Base-by-base conservation (phyloP, 2,888 invertebrate genomes). In the Leucophenga maculata region DNA sequence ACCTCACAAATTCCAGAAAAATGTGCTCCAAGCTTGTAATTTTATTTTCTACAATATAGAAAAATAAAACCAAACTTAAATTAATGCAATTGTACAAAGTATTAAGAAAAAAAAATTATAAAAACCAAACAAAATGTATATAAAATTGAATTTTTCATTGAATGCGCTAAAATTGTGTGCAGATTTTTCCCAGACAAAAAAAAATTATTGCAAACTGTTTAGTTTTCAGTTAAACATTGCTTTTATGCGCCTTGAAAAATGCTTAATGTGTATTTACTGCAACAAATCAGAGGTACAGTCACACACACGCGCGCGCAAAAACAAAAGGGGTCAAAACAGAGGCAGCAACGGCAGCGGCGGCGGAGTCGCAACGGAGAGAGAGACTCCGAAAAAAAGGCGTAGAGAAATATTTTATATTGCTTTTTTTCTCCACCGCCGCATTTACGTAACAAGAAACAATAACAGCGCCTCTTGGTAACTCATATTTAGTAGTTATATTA, bases 221-320 rank as follows among this genome's bases (percentile, higher is more conserved):
- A 55, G 55, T 20, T 26, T 16, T 55, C 6, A 39, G 11, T 54
- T 11, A 22, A 22, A 65, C 31, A 18, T 18, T 26, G 16, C 8
- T 67, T 57, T 67, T 54, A 14, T 68, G 52, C 20, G 50, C 44
- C 44, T 44, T 39, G 31, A 73, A 32, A 68, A 69, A 44, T 69
- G 59, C 60, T 32, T 39, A 39, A 22, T 57, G n/a, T 32, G 20
- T 44, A 55, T 65, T 39, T 65, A 26, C 64, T 48, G 69, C 31
- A 55, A 65, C 66, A 39, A 39, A 39, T 39, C 68, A 69, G 72
- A 84, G 78, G 85, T 86, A 86, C 85, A 86, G 85, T 86, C 84
- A 74, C 76, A 80, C 84, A 78, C 74, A 78, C 76, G 77, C 75
- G n/a, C 79, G 79, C 74, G 75, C 74, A 80, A 76, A 82, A 77